Percentiles rank a stretch among this genome's conserved stretches.
Conservation (phyloP, 2,888 invertebrate species). For the Augochlorella aurata region DNA sequence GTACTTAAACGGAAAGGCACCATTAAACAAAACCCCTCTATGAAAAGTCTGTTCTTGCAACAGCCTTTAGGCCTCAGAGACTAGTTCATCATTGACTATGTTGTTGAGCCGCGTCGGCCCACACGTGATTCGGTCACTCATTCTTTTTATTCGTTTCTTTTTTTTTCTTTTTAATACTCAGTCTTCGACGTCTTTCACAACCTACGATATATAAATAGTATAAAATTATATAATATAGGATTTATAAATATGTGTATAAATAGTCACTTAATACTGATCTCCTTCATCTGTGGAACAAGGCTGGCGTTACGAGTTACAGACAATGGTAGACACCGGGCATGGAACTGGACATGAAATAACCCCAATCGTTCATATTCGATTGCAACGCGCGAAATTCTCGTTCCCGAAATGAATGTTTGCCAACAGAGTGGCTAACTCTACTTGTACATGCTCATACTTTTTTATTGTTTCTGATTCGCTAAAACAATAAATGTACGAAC, state of each 20-base stretch:
- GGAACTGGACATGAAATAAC: constrained; percentile 40
- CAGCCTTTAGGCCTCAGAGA: constrained; percentile 75
- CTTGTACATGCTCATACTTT: not conserved
- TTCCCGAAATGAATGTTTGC: not conserved
- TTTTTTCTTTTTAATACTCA: constrained; percentile 69
- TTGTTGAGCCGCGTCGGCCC: constrained; percentile 72
- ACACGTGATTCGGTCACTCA: constrained; percentile 62
- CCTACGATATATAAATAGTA: constrained; percentile 66
- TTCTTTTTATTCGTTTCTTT: not conserved
- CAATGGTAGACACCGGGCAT: constrained; percentile 33
- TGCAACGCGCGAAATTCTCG: not conserved
- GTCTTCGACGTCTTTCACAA: constrained; percentile 79
- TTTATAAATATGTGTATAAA: constrained; percentile 58
- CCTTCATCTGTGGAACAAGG: constrained; percentile 51
- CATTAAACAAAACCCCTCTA: constrained; percentile 71
- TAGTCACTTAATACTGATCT: constrained; percentile 61
- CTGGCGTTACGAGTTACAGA: constrained; percentile 35
- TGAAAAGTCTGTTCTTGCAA: constrained; percentile 70
- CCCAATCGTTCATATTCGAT: constrained; percentile 1
- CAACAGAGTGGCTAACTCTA: too few species aligned
- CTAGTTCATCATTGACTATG: constrained; percentile 80
- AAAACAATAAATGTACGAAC: not conserved
- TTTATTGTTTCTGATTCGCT: not conserved
- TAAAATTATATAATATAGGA: constrained; percentile 51
- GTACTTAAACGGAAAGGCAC: constrained; percentile 76